Evolutionary conservation across 30 jellyfish, hydroid and myxozoan species (phyloP), one percentile per base, ranked within the genome.

Genomic region (Mastigias papua): DNA sequence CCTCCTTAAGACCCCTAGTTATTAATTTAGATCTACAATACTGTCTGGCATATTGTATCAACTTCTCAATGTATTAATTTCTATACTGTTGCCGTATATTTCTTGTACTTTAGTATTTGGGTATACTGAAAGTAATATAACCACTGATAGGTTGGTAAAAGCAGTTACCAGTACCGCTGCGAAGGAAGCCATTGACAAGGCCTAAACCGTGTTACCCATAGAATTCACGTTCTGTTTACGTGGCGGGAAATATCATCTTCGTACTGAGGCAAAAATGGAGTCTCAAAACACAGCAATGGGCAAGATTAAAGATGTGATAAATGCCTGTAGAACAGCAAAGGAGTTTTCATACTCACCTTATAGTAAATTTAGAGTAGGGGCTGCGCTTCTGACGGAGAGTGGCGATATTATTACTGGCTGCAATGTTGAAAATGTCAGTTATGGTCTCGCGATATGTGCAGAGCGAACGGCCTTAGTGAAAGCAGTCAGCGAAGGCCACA

Each of bases 371-470:
- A 78, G 99, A 34, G 99, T 94, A 26, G 99, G 99, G 0, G 90
- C 93, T 0, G 96, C 97, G 28, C 86, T 94, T 11, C 70, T 89
- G 34, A 83, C 97, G 28, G 87, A 75, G n/a, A 61, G 33, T 63
- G 97, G 90, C 37, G 78, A 84, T 34, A 74, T 84, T 15, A 20
- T 84, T 35, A 94, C 92, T 34, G 99, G 99, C 48, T 94, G 99
- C 81, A 94, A 94, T 69, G 99, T 94, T 17, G 99, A 94, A 67
- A 94, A 94, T 67, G 99, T 86, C 17, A 94, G 99, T 73, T 94
- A 89, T 78, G 99, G 99, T 77, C 93, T 89, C 50, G 89, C 97
- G 62, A 94, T 94, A 35, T 94, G 99, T 85, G 99, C 99, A n/a
- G 99, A 94, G 72, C 63, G 99, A 63, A 94, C 99, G 17, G 99